phyloP scores from a whole-genome alignment of 2,797 vertebrate genomes.

The Acanthiza pusilla region DNA sequence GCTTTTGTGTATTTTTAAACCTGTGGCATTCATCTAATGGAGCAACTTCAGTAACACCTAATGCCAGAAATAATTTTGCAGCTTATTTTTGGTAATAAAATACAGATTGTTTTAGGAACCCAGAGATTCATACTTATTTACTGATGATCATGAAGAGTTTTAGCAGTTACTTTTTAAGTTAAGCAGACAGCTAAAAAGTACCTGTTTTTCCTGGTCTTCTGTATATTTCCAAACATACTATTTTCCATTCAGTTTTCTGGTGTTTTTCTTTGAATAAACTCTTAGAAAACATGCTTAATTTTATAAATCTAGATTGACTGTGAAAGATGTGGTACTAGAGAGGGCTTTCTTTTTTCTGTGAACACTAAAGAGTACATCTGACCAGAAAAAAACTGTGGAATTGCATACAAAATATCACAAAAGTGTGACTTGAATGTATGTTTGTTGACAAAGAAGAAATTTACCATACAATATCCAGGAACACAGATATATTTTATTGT shows the following conservation, averaged over 20 bases:
- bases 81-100: not conserved
- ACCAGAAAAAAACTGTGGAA: not conserved
- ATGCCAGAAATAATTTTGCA: not conserved
- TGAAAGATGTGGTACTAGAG: not conserved
- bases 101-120: not conserved
- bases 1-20: not conserved
- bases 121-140: not conserved
- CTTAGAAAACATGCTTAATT: not conserved
- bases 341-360: not conserved
- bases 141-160: not conserved
- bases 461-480: not conserved
- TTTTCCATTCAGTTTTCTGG: not conserved
- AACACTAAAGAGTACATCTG: not conserved
- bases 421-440: not conserved
- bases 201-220: not conserved
- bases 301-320: not conserved
- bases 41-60: not conserved
- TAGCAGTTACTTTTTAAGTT: not conserved
- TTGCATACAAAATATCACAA: not conserved
- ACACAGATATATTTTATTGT: not conserved
- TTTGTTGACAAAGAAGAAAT: not conserved
- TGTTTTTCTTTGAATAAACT: not conserved
- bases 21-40: not conserved
- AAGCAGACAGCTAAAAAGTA: not conserved
- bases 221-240: not conserved